Base-by-base conservation (phyloP, 2,888 invertebrate species). In the Microctonus hyperodae region DNA sequence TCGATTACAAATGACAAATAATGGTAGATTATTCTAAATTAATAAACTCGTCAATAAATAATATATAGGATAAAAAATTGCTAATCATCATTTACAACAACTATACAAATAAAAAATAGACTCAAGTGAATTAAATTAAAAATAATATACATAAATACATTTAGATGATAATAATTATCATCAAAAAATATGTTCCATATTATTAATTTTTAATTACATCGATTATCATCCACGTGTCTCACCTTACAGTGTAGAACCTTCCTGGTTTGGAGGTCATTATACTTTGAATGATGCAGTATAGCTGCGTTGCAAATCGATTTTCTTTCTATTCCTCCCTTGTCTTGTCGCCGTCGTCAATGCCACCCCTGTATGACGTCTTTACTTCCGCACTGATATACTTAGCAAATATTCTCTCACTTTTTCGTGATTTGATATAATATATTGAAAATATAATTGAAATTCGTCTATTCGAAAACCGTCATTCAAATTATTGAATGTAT, bases 231-330 rank as follows among this genome's bases (percentile, higher is more conserved):
- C 20, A 58, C 6, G 2, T 55, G 40, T 67, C 72, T 81, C 77
- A 81, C 81, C 81, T 80, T 74, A 76, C 74, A 64, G 75, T 74
- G 68, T 79, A 79, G 72, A 80, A 78, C 73, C 79, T 81, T 74
- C 75, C 79, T 68, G 74, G 74, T 79, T 81, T 81, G 71, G 81
- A 79, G 80, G 81, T 79, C 81, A 81, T 81, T 78, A 81, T 76
- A 78, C 81, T 70, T 72, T 71, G 73, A 69, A 69, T 70, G 71
- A 74, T 75, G 76, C 74, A 70, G 77, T 69, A 65, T 57, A 64
- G 69, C 35, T 35, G 23, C 50, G 50, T 44, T 13, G 9, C 23
- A 69, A 73, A 79, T 79, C 79, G 80, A 80, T 80, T 75, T 73
- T 73, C 58, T 60, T 61, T 35, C 59, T 48, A 64, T 65, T 66